Base-by-base conservation (phyloP, 2,797 vertebrate species). In the Hylomyscus alleni region DNA sequence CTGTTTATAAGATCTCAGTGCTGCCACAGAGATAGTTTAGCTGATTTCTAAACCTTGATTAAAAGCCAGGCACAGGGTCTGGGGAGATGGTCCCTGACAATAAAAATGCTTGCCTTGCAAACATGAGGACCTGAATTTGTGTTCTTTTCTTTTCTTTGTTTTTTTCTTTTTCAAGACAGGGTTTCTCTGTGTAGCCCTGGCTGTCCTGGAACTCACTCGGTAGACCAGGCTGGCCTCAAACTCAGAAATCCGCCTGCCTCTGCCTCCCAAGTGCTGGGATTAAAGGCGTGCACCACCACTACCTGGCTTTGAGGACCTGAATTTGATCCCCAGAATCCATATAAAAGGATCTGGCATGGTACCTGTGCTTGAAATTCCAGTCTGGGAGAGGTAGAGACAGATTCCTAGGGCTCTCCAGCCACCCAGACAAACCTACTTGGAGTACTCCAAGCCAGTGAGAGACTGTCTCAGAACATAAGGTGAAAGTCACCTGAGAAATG, bases 11-110 rank as follows among this genome's bases (percentile, higher is more conserved):
- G 65, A 73, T 72, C 84, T 50, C 34, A 13, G 52, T 50, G 52
- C 81, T 20, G 40, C 58, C n/a, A 9, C 72, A 84, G 52, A 44
- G 31, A 54, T 19, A 22, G 56, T 62, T 89, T 50, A 50, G 37
- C 73, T 29, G 44, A 78, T 90, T 90, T 37, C 11, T n/a, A 77
- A 89, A 62, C 17, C 34, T 77, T 76, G 87, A 90, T 90, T 90
- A 90, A 90, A 65, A 78, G 73, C 87, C 56, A 89, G 86, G 56
- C 73, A 5, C 37, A 22, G 52, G 67, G 52, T 1, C 65, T 54
- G 4, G 34, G 50, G 84, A 87, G 50, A 19, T 6, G 13, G 22
- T 9, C 26, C 15, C 37, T 0, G 9, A 19, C 15, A 29, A 50
- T 29, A 56, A 56, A 56, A 40, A 37, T 40, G 50, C 67, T 73